Percentiles rank a stretch among this genome's conserved stretches.
These are phyloP conservation scores for Bufo gargarizans DNA, from an alignment of 2,113 vertebrate species.

Conservation along the genomic window DNA sequence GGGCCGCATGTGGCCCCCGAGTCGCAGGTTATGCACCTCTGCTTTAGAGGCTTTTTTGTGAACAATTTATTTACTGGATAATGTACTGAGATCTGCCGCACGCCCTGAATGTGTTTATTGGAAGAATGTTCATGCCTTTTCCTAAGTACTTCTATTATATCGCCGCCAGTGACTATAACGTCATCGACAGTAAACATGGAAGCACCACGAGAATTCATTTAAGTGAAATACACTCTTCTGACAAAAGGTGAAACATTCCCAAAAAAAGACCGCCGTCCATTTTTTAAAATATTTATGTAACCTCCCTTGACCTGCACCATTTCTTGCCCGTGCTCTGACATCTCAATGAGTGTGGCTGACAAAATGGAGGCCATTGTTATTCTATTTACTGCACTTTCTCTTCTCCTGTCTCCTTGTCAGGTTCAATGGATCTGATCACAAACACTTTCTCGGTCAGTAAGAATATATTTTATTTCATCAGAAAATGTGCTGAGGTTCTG, in stretches of 20 bases:
- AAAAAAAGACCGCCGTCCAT: slow-evolving; percentile 34
- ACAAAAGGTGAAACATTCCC: slow-evolving; percentile 43
- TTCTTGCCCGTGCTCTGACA: slow-evolving; percentile 40
- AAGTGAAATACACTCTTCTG: slow-evolving; percentile 20
- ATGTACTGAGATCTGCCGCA: too few species aligned
- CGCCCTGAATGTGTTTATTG: background rate
- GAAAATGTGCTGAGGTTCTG: too few species aligned
- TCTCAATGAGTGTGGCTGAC: slow-evolving; percentile 55
- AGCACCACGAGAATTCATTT: slow-evolving; percentile 21
- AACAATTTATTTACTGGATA: too few species aligned
- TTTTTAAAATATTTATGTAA: slow-evolving; percentile 54
- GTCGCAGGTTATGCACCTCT: too few species aligned
- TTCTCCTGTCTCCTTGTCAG: slow-evolving; percentile 27
- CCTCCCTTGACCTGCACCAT: slow-evolving; percentile 48
- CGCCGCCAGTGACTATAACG: background rate
- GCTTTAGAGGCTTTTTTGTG: too few species aligned
- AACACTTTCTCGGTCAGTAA: background rate
- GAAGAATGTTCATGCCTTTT: background rate
- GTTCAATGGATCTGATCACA: slow-evolving; percentile 3
- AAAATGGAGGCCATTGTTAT: slow-evolving; percentile 46
- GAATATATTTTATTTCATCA: background rate
- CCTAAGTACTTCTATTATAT: too few species aligned
- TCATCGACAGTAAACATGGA: slow-evolving; percentile 14
- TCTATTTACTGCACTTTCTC: slow-evolving; percentile 54
- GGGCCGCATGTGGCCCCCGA: too few species aligned